Evolutionary conservation across 1,140 invertebrate genomes (phyloP).

Genomic region (Apis cerana): DNA sequence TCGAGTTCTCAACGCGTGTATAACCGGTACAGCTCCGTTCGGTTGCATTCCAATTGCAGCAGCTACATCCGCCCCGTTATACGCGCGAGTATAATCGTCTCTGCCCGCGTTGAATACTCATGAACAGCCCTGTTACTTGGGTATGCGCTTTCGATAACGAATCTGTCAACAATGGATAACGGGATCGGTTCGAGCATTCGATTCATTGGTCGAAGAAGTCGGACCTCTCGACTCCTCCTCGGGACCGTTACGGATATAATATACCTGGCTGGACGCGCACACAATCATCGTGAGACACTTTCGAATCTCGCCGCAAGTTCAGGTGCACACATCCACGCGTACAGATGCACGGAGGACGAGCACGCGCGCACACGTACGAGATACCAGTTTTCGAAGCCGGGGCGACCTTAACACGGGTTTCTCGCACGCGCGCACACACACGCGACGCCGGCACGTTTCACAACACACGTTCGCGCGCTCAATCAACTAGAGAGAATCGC

Average conservation of each 20-base stretch:
- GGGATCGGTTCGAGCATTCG: conserved; percentile 5
- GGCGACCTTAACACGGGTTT: conserved; percentile 38
- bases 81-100: neutral
- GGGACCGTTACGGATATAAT: conserved; percentile 2
- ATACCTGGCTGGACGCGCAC: neutral
- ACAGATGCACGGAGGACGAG: accelerated
- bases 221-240: neutral
- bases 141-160: conserved; percentile 42
- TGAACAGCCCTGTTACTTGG: conserved; percentile 5
- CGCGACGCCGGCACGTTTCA: conserved; percentile 11
- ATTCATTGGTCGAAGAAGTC: conserved; percentile 28
- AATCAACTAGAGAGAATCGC: conserved; percentile 77
- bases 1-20: neutral
- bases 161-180: conserved; percentile 50
- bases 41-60: conserved; percentile 16
- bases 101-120: conserved; percentile 23
- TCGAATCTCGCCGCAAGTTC: neutral
- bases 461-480: conserved; percentile 72
- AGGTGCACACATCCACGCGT: neutral
- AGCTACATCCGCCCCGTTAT: neutral
- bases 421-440: conserved; percentile 39
- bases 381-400: conserved; percentile 26
- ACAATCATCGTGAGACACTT: neutral
- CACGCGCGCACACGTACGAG: no score
- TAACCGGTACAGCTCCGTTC: neutral